Evolutionary conservation across 2,113 vertebrate species (phyloP).

Genomic region (Nyctereutes procyonoides): DNA sequence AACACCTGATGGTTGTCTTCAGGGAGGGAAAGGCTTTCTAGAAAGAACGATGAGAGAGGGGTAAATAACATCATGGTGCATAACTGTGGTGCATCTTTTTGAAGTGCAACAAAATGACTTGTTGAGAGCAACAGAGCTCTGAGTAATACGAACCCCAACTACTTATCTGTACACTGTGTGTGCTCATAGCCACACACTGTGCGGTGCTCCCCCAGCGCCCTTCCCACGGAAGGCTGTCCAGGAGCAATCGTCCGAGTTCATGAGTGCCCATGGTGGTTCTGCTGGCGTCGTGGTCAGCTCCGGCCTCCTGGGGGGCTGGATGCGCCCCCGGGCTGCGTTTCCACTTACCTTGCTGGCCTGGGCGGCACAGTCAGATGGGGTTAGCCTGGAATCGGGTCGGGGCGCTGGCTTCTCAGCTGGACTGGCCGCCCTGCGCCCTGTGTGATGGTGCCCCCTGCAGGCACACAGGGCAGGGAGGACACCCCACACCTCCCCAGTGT

Average conservation of each 20-base stretch:
- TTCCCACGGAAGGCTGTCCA: background rate
- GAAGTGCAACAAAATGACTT: background rate
- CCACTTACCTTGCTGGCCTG: rapidly evolving
- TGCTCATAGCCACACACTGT: background rate
- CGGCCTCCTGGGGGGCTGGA: background rate
- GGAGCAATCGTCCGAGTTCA: background rate
- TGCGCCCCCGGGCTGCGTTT: background rate
- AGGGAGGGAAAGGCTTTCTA: background rate
- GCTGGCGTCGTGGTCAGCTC: background rate
- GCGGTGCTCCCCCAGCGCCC: too few species aligned
- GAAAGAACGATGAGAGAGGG: background rate
- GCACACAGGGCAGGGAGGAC: background rate
- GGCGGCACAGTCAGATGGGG: rapidly evolving
- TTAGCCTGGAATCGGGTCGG: background rate
- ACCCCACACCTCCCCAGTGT: too few species aligned
- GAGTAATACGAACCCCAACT: background rate
- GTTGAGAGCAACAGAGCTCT: background rate
- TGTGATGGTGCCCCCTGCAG: background rate
- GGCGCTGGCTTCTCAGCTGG: too few species aligned
- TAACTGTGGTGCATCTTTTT: background rate
- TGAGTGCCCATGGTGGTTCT: background rate
- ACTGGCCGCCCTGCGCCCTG: background rate
- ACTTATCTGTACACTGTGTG: background rate
- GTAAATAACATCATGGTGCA: too few species aligned
- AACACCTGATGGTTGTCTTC: background rate